Evolutionary conservation across 2,797 vertebrate species (phyloP).

Genomic region (Bothrops alternatus): DNA sequence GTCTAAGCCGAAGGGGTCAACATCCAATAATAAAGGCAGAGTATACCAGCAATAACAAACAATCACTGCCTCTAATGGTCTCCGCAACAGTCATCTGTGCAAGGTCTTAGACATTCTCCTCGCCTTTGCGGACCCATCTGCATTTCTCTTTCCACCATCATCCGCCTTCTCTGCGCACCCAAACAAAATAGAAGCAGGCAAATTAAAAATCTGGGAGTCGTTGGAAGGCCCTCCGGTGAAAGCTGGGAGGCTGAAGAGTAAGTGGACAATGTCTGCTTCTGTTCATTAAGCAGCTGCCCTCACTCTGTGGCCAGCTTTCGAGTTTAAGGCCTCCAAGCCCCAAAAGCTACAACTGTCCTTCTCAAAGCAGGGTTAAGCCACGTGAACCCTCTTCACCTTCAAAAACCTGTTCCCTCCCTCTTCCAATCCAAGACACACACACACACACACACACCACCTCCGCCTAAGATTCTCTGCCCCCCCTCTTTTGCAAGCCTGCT

Average conservation of each 20-base stretch:
- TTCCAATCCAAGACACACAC: neutral
- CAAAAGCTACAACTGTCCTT: neutral
- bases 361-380: neutral
- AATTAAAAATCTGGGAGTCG: neutral
- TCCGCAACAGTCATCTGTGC: neutral
- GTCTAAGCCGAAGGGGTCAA: neutral
- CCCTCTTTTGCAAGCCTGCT: neutral
- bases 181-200: neutral
- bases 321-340: neutral
- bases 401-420: neutral
- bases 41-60: neutral
- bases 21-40: neutral
- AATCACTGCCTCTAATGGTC: neutral
- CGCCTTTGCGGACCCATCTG: neutral
- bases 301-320: too few relatives aligned
- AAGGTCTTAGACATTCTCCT: neutral
- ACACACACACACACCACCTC: neutral
- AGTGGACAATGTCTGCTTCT: neutral
- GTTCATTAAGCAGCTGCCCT: neutral
- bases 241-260: neutral
- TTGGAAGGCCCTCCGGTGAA: neutral
- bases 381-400: neutral
- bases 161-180: neutral
- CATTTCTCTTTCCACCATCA: neutral
- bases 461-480: constrained; percentile 1